These are phyloP conservation scores for Petrocephalus zakoni DNA, from an alignment of 2,113 vertebrate genomes.

Conservation along the genomic window DNA sequence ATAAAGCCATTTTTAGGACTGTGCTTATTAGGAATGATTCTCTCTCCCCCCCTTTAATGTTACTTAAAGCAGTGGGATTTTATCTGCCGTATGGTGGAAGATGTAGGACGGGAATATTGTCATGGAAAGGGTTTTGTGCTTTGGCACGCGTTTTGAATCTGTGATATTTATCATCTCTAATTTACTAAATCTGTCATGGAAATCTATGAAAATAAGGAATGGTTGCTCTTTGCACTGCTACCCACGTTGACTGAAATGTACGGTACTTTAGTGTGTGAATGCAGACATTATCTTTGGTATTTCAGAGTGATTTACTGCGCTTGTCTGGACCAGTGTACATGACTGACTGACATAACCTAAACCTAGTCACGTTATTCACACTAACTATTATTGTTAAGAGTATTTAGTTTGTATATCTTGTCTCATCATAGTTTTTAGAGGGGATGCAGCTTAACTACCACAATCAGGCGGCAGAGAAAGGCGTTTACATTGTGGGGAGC, in stretches of 20 bases:
- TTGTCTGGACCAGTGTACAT: neutral
- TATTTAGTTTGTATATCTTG: slow-evolving; percentile 11
- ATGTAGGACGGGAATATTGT: neutral
- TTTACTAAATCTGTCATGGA: neutral
- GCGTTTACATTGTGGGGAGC: slow-evolving; percentile 84
- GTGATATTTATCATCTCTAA: neutral
- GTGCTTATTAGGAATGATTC: neutral
- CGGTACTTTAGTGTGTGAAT: neutral
- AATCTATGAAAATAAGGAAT: neutral
- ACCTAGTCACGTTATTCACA: neutral
- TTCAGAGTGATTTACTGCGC: neutral
- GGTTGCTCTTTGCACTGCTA: neutral
- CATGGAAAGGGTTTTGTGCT: neutral
- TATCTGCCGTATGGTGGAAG: neutral
- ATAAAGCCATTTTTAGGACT: neutral
- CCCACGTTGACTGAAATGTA: neutral
- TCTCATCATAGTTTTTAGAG: slow-evolving; percentile 78
- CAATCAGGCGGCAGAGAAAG: slow-evolving; percentile 74
- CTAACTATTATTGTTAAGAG: neutral
- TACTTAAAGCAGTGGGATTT: neutral
- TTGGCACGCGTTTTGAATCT: neutral
- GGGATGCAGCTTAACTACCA: slow-evolving; percentile 81
- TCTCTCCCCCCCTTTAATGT: neutral
- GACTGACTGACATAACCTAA: neutral
- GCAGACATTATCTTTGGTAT: neutral